phyloP scores from a whole-genome alignment of 2,113 vertebrate genomes.

The Aspidoscelis tigris region DNA sequence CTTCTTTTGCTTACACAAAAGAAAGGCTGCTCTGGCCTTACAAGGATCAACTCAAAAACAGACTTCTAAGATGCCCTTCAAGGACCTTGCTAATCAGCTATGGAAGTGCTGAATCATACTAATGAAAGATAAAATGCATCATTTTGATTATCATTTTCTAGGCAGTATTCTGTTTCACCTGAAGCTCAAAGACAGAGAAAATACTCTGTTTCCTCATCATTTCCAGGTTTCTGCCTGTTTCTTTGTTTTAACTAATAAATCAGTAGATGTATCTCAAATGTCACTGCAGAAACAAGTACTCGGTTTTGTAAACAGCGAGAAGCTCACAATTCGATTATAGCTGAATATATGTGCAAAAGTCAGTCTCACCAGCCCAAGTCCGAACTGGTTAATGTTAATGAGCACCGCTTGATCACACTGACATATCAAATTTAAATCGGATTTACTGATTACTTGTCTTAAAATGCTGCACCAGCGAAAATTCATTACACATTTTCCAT shows the following conservation, averaged over 20 bases:
- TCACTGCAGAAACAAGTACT: neutral
- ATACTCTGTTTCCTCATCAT: constrained; percentile 6
- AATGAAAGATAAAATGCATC: constrained; percentile 36
- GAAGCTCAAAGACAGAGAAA: constrained; percentile 54
- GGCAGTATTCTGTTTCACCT: constrained; percentile 42
- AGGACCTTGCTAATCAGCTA: neutral
- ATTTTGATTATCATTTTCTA: constrained; percentile 18
- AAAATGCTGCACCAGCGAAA: neutral
- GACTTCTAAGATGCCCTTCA: neutral
- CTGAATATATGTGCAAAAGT: neutral
- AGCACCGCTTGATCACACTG: neutral
- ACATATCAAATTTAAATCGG: neutral
- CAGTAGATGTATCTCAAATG: neutral
- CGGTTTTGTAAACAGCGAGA: too few species aligned
- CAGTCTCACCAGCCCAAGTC: neutral
- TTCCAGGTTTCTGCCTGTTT: neutral
- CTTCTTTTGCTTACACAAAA: too few species aligned
- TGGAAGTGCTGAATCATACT: constrained; percentile 14
- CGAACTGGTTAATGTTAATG: neutral
- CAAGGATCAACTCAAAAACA: neutral
- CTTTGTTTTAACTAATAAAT: neutral
- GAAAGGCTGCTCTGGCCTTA: neutral
- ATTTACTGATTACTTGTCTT: neutral
- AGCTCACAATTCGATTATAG: neutral
- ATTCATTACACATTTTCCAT: neutral